Evolutionary conservation across 2,888 invertebrate genomes (phyloP).

Genomic region (Antitype chi): DNA sequence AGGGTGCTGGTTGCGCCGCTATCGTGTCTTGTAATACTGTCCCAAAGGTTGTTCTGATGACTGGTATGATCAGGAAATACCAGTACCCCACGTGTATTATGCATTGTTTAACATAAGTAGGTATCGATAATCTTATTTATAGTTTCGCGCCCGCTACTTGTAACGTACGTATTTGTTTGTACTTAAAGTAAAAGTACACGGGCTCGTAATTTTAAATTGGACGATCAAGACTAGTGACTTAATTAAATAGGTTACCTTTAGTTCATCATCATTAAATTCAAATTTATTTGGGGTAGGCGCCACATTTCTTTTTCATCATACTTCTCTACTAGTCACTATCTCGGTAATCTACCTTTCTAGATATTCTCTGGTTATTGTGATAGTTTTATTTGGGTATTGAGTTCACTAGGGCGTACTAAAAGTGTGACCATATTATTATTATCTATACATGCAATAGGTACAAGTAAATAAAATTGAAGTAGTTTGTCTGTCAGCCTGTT

Average conservation of each 20-base stretch:
- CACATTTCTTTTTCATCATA: background rate
- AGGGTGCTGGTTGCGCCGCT: too few relatives aligned
- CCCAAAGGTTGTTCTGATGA: background rate
- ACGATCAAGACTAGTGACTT: background rate
- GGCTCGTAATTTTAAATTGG: background rate
- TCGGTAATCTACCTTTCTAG: too few relatives aligned
- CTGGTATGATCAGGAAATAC: background rate
- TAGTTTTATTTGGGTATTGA: background rate
- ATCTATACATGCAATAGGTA: too few relatives aligned
- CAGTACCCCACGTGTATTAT: background rate
- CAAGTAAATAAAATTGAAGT: too few relatives aligned
- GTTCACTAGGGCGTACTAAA: background rate
- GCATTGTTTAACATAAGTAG: background rate
- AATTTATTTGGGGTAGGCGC: too few relatives aligned
- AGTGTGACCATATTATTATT: background rate
- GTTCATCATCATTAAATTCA: too few relatives aligned
- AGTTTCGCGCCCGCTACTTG: background rate
- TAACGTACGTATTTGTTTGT: background rate
- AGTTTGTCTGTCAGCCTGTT: too few relatives aligned
- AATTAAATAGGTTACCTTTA: background rate
- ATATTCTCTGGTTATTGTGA: background rate
- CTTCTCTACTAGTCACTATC: background rate
- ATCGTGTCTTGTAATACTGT: background rate
- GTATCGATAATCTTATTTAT: background rate
- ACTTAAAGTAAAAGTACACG: background rate